A percentile compares a stretch with the other conserved stretches of the same genome.
phyloP scores from a whole-genome alignment of 2,888 invertebrate genomes.

The Spicauda simplicius region DNA sequence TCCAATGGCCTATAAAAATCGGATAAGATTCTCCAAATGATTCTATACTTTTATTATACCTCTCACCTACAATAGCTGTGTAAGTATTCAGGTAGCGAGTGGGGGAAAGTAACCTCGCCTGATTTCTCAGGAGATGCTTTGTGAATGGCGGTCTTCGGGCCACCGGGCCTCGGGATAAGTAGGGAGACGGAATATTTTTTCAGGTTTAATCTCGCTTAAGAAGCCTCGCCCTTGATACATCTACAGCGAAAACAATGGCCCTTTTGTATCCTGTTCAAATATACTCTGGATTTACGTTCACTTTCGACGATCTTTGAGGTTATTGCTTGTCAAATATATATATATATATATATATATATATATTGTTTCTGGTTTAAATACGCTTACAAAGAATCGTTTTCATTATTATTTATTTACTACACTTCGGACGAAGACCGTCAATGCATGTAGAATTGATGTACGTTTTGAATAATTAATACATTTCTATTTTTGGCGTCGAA shows the following conservation, averaged over 20 bases:
- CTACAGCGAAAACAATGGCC: constrained; percentile 4
- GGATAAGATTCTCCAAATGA: too few species aligned
- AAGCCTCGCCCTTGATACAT: constrained; percentile 24
- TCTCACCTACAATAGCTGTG: constrained; percentile 48
- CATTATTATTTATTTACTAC: too few species aligned
- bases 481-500: too few species aligned
- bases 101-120: constrained; percentile 60
- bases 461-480: too few species aligned
- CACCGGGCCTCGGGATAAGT: constrained; percentile 48
- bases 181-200: constrained; percentile 46
- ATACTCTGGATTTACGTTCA: constrained; percentile 8
- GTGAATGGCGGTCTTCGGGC: constrained; percentile 65
- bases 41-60: constrained; percentile 47
- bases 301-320: background rate
- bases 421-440: too few species aligned
- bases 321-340: background rate
- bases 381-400: too few species aligned
- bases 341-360: background rate
- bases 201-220: constrained; percentile 7
- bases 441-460: too few species aligned
- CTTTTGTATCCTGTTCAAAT: constrained; percentile 2
- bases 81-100: constrained; percentile 55
- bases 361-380: too few species aligned
- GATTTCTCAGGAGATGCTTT: constrained; percentile 71
- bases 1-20: constrained; percentile 35